These are phyloP conservation scores for Rhea pennata DNA, from an alignment of 2,113 vertebrate genomes.

Conservation along the genomic window DNA sequence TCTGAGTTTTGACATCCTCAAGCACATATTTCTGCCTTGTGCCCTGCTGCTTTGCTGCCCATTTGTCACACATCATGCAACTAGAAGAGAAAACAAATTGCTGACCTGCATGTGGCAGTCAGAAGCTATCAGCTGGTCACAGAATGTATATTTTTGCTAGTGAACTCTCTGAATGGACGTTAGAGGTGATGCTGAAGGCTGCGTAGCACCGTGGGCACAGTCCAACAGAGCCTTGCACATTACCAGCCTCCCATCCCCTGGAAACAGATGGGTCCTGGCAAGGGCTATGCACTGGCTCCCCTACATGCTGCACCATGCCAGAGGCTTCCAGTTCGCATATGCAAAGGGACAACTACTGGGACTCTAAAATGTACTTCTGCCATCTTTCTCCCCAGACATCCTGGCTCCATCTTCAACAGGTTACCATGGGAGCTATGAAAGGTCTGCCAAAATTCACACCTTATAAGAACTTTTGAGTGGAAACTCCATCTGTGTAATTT, in stretches of 20 bases:
- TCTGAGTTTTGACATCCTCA: background rate
- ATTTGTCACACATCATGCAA: background rate
- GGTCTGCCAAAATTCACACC: conserved; percentile 52
- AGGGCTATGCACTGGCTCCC: background rate
- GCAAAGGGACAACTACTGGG: rapidly evolving
- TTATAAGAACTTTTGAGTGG: conserved; percentile 47
- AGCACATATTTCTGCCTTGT: background rate
- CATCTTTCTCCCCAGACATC: conserved; percentile 57
- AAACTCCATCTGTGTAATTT: conserved; percentile 48
- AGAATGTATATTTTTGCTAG: background rate
- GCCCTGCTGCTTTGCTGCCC: background rate
- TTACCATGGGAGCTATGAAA: conserved; percentile 40
- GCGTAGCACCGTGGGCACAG: background rate
- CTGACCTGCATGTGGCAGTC: background rate
- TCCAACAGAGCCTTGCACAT: background rate
- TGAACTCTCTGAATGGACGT: background rate
- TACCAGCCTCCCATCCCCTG: rapidly evolving
- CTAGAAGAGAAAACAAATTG: background rate
- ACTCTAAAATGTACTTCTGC: background rate
- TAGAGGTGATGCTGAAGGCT: background rate
- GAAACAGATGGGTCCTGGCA: background rate
- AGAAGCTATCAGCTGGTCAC: background rate
- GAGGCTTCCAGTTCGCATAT: background rate
- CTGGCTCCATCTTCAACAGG: conserved; percentile 6
- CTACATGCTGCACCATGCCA: background rate